These are phyloP conservation scores for Strix uralensis DNA, from an alignment of 2,113 vertebrate species.

Conservation along the genomic window DNA sequence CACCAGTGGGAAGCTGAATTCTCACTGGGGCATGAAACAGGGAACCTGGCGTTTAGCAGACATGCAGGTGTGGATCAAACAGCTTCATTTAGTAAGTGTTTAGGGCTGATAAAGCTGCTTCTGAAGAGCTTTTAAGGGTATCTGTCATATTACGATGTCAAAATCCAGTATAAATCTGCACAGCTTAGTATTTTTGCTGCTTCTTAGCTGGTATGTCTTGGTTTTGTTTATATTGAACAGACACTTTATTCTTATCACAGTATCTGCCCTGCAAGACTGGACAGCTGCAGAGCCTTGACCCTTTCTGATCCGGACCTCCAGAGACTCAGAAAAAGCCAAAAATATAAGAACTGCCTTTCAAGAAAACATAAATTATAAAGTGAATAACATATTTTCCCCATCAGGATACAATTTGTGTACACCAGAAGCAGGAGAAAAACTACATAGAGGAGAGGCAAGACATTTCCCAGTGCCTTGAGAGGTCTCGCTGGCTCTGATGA, in stretches of 20 bases:
- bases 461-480: neutral
- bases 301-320: neutral
- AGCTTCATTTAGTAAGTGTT: neutral
- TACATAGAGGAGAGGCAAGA: neutral
- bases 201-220: neutral
- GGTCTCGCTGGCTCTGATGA: neutral
- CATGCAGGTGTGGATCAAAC: neutral
- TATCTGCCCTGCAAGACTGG: neutral
- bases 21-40: neutral
- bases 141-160: neutral
- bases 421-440: neutral
- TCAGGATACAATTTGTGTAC: neutral
- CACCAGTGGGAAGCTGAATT: neutral
- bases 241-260: neutral
- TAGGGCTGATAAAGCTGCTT: neutral
- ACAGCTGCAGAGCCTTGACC: neutral
- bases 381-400: neutral
- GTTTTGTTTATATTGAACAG: neutral
- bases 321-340: neutral
- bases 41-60: neutral
- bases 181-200: neutral
- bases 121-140: neutral
- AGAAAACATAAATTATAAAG: neutral
- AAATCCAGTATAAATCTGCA: neutral
- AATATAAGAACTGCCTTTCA: neutral